Evolutionary conservation across 2,888 invertebrate species (phyloP), one percentile per base, ranked within the genome.

Genomic region (Pteria penguin): DNA sequence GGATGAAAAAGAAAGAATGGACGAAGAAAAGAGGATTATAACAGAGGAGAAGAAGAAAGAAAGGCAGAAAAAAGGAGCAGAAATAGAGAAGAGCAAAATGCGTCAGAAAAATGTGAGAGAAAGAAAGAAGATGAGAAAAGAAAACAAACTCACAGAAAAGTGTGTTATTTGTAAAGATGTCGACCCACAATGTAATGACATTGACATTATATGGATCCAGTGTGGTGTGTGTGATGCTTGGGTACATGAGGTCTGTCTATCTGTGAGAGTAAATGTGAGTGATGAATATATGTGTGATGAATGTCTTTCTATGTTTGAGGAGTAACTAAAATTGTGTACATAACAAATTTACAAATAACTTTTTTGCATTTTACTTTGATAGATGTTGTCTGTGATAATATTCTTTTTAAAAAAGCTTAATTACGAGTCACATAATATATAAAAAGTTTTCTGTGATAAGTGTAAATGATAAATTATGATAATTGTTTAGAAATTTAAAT

Each of bases 1-100:
- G 58, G 29, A 45, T 26, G 69, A 58, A 55, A 31, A 55, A 58
- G 69, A 58, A 58, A 69, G 58, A 69, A 55, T 27, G 69, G 32
- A 29, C 26, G 69, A 58, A 45, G 29, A 29, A 29, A 27, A 18
- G 27, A 36, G 22, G 45, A 45, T 18, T n/a, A 29, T 24, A 29
- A 18, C 14, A 24, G 57, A 29, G 32, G 32, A 58, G 32, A 8
- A 29, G 36, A 33, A 58, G 26, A 24, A 22, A 32, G 58, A 69
- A 55, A 58, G 60, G 45, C 29, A 69, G 31, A 58, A 32, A 69
- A 55, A 69, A 33, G 22, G 33, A 32, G 69, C 31, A 55, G 68
- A 55, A n/a, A 66, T 4, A 5, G 66, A 66, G 36, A 66, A n/a
- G 33, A 29, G 27, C 29, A 57, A 29, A 14, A 5, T 57, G 29